Evolutionary conservation across 2,113 vertebrate species (phyloP).

Genomic region (Chroicocephalus ridibundus): DNA sequence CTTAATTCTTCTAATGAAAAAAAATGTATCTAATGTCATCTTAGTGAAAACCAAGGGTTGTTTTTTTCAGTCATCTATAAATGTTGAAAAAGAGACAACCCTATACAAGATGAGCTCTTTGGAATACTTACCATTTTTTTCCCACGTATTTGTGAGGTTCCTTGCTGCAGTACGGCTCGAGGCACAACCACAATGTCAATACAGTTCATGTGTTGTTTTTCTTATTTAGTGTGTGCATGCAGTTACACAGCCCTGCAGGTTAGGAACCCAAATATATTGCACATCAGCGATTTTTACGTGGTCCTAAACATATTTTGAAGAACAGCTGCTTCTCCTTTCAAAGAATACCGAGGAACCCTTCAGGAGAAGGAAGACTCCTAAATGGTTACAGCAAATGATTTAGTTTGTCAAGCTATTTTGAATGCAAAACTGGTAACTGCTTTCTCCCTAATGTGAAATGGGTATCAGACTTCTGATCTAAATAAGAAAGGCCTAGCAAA

Average conservation of each 20-base stretch:
- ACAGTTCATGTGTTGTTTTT: constrained; percentile 26
- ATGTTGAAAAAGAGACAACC: neutral
- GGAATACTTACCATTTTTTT: neutral
- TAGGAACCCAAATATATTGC: constrained; percentile 22
- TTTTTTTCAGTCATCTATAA: constrained; percentile 16
- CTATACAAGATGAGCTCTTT: neutral
- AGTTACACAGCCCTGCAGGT: constrained; percentile 30
- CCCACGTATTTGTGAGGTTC: neutral
- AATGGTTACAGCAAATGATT: neutral
- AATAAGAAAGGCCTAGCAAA: neutral
- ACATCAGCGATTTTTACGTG: constrained; percentile 15
- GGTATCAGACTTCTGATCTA: neutral
- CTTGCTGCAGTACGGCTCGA: constrained; percentile 10
- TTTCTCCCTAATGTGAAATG: neutral
- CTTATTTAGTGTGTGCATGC: neutral
- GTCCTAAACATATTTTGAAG: neutral
- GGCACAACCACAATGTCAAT: constrained; percentile 42
- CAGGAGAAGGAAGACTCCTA: constrained; percentile 5
- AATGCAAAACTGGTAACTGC: neutral
- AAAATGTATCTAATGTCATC: constrained; percentile 49
- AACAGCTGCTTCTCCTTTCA: neutral
- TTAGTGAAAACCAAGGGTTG: constrained; percentile 22
- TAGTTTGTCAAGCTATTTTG: neutral
- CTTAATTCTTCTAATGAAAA: constrained; percentile 62
- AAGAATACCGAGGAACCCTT: constrained; percentile 3